Percentiles rank a stretch among this genome's conserved stretches.
Evolutionary conservation across 2,113 vertebrate genomes (phyloP).

Genomic region (Plecotus auritus): DNA sequence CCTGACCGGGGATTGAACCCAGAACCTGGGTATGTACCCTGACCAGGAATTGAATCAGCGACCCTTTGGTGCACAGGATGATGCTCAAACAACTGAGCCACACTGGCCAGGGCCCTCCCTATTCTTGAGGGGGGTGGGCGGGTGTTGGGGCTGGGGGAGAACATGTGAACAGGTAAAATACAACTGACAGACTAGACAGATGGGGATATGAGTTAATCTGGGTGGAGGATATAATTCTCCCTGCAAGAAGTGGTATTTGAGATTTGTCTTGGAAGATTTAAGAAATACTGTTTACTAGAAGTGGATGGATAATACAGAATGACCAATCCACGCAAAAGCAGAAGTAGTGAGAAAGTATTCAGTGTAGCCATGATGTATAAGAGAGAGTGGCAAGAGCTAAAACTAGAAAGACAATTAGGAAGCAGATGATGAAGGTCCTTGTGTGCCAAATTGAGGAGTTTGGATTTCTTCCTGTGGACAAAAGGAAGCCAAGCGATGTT

Average conservation of each 20-base stretch:
- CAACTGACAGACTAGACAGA: neutral
- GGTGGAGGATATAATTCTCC: neutral
- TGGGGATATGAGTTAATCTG: neutral
- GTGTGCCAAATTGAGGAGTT: neutral
- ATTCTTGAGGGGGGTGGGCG: neutral
- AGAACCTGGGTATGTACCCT: too few species aligned
- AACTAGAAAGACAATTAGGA: neutral
- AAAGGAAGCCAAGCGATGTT: slow-evolving; percentile 31
- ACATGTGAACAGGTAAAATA: neutral
- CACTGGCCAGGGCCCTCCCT: neutral
- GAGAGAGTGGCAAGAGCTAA: neutral
- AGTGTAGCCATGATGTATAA: neutral
- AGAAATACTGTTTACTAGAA: neutral
- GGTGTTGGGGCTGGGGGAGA: neutral
- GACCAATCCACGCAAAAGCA: neutral
- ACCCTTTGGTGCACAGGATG: neutral
- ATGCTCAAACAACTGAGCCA: neutral
- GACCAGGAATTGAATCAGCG: too few species aligned
- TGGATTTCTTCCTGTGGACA: slow-evolving; percentile 41
- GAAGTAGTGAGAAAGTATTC: neutral
- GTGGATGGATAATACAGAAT: neutral
- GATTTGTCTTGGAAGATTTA: neutral
- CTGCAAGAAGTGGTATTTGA: neutral
- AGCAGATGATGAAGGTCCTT: neutral
- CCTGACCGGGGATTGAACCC: too few species aligned